Evolutionary conservation across 1,140 invertebrate genomes (phyloP).

Genomic region (Pollicipes pollicipes): DNA sequence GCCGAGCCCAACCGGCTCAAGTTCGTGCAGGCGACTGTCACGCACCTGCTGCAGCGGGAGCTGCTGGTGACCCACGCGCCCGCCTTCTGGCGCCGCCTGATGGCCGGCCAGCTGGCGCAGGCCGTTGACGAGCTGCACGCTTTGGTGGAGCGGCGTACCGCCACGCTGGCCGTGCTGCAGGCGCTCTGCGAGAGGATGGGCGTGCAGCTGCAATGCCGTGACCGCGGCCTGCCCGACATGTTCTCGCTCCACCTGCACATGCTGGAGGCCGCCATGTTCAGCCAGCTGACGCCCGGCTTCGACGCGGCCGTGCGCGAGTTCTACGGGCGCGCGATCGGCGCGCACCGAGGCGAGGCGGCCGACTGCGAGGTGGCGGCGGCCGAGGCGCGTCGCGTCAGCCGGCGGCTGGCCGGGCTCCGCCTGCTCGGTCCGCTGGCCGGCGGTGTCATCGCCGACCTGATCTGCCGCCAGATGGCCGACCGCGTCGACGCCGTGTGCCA

Average conservation of each 20-base stretch:
- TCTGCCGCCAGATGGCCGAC: background rate
- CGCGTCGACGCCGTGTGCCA: background rate
- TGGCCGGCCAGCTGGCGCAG: background rate
- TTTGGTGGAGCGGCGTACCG: background rate
- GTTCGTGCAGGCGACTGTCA: background rate
- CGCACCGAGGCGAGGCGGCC: background rate
- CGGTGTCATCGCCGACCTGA: background rate
- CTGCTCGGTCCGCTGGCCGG: background rate
- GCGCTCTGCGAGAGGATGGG: background rate
- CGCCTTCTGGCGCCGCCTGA: constrained; percentile 1
- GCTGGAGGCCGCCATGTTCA: background rate
- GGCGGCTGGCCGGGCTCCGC: background rate
- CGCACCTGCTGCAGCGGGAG: background rate
- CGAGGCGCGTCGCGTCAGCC: background rate
- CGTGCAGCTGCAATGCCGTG: background rate
- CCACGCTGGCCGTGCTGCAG: background rate
- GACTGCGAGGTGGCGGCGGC: background rate
- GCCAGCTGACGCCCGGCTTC: background rate
- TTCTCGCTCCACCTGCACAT: background rate
- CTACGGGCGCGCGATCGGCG: background rate
- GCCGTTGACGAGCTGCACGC: background rate
- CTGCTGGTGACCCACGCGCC: background rate
- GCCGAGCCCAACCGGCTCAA: background rate
- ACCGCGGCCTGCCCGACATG: background rate
- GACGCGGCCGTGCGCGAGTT: background rate